phyloP scores from a whole-genome alignment of 1,140 invertebrate genomes.

The Sycophila sp. region DNA sequence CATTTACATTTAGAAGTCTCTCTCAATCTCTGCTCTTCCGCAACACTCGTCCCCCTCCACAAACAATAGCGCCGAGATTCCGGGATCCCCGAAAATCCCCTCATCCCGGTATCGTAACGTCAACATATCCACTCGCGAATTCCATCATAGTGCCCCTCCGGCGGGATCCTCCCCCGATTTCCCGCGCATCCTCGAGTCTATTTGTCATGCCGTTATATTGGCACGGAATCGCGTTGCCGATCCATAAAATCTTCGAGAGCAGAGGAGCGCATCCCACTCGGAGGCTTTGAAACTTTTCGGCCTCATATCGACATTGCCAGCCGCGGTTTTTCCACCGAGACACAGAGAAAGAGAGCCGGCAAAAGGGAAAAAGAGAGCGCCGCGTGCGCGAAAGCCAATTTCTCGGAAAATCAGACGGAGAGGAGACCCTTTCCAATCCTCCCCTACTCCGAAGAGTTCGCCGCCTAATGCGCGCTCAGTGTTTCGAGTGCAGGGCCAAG shows the following conservation, averaged over 20 bases:
- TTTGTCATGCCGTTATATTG: slow-evolving; percentile 11
- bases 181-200: too few species aligned
- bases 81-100: too few species aligned
- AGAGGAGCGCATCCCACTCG: not conserved
- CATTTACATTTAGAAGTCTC: too few species aligned
- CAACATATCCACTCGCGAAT: too few species aligned
- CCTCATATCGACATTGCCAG: not conserved
- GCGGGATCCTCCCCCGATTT: too few species aligned
- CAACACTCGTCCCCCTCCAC: too few species aligned
- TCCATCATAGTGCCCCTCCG: too few species aligned
- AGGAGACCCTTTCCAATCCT: too few species aligned
- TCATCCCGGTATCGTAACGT: not conserved
- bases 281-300: not conserved
- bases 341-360: not conserved
- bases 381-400: slow-evolving; percentile 11
- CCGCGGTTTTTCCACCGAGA: not conserved
- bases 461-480: slow-evolving; percentile 15
- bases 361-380: not conserved
- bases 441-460: slow-evolving; percentile 16
- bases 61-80: too few species aligned
- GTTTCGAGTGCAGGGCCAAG: slow-evolving; percentile 15
- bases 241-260: not conserved
- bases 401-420: slow-evolving; percentile 29
- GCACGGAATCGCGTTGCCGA: not conserved
- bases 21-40: too few species aligned